Evolutionary conservation across 23 tunicate genomes (phyloP), one percentile per base, ranked within the genome.

Genomic region (Trididemnum clinides): DNA sequence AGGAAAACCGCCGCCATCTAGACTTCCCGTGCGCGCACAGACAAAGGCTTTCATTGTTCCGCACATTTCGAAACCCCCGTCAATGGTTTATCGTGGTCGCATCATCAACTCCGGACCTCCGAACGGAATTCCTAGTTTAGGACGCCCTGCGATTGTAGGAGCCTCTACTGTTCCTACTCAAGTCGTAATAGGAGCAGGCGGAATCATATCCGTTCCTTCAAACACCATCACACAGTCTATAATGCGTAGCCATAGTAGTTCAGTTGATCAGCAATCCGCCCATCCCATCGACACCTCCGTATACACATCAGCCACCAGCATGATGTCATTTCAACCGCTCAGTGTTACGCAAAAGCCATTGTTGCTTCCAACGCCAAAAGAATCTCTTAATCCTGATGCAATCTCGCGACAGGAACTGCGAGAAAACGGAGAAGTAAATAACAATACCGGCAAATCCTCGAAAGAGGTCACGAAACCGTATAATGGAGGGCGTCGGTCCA

Each of bases 41-140:
- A 36, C 50, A 0, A 77, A 77, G 23, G 84, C 82, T 1, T 85
- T 85, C 59, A 86, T 91, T 12, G 72, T 77, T 64, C 96, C 96
- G 23, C 96, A 91, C 20, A 34, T 91, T 15, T 44, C 87, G 7
- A 86, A 86, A 34, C 96, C 96, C 10, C 96, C 96, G 12, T 63
- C 96, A 4, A 30, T 84, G 33, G 33, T 75, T 1, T 51, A 84
- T 28, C 59, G 87, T 33, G 96, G 96, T 18, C 80, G 86, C 1
- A 89, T 71, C 50, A 26, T 84, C 23, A 26, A 32, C 23, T 70
- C 49, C 5, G 6, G 59, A 6, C 4, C 37, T 5, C 22, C 75
- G 2, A 37, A 19, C 28, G 1, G 18, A 23, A 36, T 5, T 6
- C 80, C 80, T 1, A 30, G 58, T 21, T 22, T 35, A 0, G n/a